phyloP scores from a whole-genome alignment of 2,888 invertebrate species.

The Rhagonycha fulva region DNA sequence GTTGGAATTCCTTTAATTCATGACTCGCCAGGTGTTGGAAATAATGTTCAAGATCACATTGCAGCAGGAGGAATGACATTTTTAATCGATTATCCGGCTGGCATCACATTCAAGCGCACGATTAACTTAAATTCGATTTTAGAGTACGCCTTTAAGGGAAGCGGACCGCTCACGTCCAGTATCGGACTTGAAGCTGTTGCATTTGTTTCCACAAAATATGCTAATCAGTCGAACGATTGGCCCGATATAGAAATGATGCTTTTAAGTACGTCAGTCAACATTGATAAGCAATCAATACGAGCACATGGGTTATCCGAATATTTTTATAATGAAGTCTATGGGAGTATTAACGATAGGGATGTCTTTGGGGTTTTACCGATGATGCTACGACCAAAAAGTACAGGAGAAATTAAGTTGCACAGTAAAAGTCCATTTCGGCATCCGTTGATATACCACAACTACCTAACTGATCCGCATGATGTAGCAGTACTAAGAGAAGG shows the following conservation, averaged over 20 bases:
- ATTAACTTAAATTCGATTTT: conserved; percentile 83
- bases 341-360: conserved; percentile 73
- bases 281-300: conserved; percentile 74
- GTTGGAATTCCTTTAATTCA: conserved; percentile 74
- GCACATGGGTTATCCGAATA: conserved; percentile 83
- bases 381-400: conserved; percentile 87
- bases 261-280: conserved; percentile 79
- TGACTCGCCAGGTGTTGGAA: conserved; percentile 82
- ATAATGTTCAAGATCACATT: conserved; percentile 88
- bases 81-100: conserved; percentile 77
- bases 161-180: conserved; percentile 85
- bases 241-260: conserved; percentile 92
- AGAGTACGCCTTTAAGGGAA: conserved; percentile 82
- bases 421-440: conserved; percentile 72
- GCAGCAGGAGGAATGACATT: conserved; percentile 85
- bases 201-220: conserved; percentile 87
- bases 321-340: conserved; percentile 77
- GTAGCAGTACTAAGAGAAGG: conserved; percentile 83
- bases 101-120: conserved; percentile 78
- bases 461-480: conserved; percentile 85
- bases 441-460: conserved; percentile 90
- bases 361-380: conserved; percentile 85
- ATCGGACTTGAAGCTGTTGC: conserved; percentile 87
- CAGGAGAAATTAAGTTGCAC: conserved; percentile 72
- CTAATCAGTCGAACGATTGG: conserved; percentile 85